Evolutionary conservation across 2,888 invertebrate species (phyloP).

Genomic region (Pteria penguin): DNA sequence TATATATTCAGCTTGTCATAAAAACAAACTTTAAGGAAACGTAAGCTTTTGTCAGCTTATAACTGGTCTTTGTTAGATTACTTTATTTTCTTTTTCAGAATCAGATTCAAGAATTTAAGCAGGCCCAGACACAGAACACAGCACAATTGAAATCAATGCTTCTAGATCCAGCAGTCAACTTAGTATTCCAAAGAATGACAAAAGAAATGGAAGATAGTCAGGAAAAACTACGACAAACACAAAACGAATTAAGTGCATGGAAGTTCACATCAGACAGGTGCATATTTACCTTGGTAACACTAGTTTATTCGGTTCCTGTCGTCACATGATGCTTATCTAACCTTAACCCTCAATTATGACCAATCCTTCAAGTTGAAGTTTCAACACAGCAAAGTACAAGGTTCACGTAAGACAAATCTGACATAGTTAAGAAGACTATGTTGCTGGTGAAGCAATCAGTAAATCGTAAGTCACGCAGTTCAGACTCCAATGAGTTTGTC

Average conservation of each 20-base stretch:
- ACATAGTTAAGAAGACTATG: neutral
- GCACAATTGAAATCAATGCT: constrained; percentile 89
- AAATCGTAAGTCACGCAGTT: no score
- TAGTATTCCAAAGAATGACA: constrained; percentile 93
- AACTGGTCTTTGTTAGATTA: no score
- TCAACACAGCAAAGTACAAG: neutral
- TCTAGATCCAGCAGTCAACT: constrained; percentile 96
- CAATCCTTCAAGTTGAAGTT: no score
- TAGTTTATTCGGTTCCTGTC: constrained; percentile 11
- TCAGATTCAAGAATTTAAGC: constrained; percentile 96
- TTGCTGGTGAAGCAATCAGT: no score
- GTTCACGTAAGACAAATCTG: neutral
- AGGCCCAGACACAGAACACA: constrained; percentile 89
- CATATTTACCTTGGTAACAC: constrained; percentile 38
- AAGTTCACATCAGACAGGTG: constrained; percentile 99
- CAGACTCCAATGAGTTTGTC: no score
- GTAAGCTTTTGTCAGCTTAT: no score
- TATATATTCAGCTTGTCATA: no score
- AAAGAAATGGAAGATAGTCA: constrained; percentile 93
- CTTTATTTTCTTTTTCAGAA: constrained; percentile 83
- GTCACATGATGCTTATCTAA: constrained; percentile 9
- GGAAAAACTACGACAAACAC: constrained; percentile 95
- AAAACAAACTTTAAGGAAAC: no score
- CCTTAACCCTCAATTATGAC: constrained; percentile 8
- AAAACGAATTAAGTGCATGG: constrained; percentile 98